phyloP scores from a whole-genome alignment of 2,888 invertebrate species.

The Pyrochroa serraticornis region DNA sequence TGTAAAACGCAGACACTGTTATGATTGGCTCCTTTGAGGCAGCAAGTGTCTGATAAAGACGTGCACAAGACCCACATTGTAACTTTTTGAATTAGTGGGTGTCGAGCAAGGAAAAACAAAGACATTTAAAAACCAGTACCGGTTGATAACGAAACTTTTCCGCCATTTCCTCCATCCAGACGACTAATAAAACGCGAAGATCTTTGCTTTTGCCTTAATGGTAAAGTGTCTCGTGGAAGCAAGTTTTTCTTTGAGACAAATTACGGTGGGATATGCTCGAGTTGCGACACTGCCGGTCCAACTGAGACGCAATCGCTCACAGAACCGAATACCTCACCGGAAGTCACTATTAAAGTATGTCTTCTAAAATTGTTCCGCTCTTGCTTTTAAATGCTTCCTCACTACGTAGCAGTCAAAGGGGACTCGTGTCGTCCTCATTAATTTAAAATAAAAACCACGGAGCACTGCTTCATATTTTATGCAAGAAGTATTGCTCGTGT shows the following conservation, averaged over 20 bases:
- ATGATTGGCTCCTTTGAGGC: conserved; percentile 29
- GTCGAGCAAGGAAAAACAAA: conserved; percentile 9
- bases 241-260: no score
- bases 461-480: conserved; percentile 17
- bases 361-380: conserved; percentile 37
- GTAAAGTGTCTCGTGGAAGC: no score
- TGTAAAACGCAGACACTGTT: conserved; percentile 37
- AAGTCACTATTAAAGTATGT: conserved; percentile 38
- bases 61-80: conserved; percentile 26
- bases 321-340: conserved; percentile 23
- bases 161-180: no score
- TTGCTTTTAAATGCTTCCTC: conserved; percentile 32
- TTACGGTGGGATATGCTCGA: no score
- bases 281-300: no score
- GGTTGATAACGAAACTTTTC: conserved; percentile 2
- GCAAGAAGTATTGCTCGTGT: conserved; percentile 15
- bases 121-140: neutral
- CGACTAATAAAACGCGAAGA: no score
- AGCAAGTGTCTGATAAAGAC: conserved; percentile 30
- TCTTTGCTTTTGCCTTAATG: no score
- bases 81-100: no score
- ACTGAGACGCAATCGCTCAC: conserved; percentile 1
- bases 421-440: conserved; percentile 23
- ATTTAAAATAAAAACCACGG: conserved; percentile 26
- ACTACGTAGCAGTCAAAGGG: conserved; percentile 28